phyloP scores from a whole-genome alignment of 2,113 vertebrate species.

The Mungos mungo region DNA sequence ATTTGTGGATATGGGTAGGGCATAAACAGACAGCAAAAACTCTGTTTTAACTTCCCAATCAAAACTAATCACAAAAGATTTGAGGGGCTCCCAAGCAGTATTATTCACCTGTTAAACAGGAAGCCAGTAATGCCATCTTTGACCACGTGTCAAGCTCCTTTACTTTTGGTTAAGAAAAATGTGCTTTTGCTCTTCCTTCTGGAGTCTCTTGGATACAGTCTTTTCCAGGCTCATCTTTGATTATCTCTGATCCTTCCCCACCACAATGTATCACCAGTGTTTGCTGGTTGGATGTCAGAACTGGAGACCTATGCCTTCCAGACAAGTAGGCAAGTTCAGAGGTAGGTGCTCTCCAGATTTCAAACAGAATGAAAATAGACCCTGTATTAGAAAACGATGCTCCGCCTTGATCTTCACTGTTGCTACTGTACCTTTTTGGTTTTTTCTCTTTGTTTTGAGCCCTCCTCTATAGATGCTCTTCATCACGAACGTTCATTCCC shows the following conservation, averaged over 20 bases:
- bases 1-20: slow-evolving; percentile 25
- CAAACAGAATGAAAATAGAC: neutral
- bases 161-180: neutral
- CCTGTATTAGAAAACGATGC: neutral
- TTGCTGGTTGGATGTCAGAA: neutral
- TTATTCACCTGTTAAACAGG: neutral
- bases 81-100: neutral
- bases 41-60: neutral
- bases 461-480: neutral
- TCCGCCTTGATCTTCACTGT: neutral
- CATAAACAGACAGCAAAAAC: neutral
- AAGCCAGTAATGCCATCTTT: neutral
- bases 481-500: neutral
- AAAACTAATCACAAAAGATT: slow-evolving; percentile 15
- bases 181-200: neutral
- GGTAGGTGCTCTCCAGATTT: neutral
- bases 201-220: neutral
- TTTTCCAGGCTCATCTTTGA: neutral
- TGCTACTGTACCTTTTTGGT: neutral
- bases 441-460: neutral
- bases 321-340: neutral
- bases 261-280: neutral
- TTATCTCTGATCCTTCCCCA: neutral
- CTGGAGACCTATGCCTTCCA: neutral
- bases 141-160: neutral